These are phyloP conservation scores for Platysternon megacephalum DNA, from an alignment of 2,113 vertebrate species.

Conservation along the genomic window DNA sequence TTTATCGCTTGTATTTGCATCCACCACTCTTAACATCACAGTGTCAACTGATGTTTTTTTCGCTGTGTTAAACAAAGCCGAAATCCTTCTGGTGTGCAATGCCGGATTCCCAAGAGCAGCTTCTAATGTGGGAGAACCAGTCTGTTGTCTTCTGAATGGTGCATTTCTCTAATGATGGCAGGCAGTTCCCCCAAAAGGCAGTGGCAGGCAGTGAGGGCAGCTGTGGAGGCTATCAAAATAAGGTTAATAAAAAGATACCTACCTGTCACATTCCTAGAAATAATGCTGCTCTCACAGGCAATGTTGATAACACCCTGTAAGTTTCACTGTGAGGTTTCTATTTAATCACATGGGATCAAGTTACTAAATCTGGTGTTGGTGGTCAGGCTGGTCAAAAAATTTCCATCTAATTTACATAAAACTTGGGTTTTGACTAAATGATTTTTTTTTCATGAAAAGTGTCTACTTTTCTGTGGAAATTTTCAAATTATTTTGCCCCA, in stretches of 20 bases:
- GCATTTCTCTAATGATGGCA: constrained; percentile 4
- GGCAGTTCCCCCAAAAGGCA: background rate
- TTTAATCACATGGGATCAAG: background rate
- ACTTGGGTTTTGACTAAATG: background rate
- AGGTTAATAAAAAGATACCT: fast-evolving
- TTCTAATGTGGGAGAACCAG: background rate
- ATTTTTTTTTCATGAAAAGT: background rate
- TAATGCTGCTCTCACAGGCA: background rate
- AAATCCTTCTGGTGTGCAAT: constrained; percentile 59
- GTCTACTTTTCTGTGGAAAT: background rate
- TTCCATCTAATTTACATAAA: background rate
- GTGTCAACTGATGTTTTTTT: constrained; percentile 76
- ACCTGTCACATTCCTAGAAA: background rate
- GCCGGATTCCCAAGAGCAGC: constrained; percentile 48
- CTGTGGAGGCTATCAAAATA: background rate
- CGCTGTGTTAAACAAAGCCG: constrained; percentile 81
- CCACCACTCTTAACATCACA: constrained; percentile 74
- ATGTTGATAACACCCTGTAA: background rate
- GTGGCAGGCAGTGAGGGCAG: background rate
- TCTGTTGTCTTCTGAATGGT: constrained; percentile 31
- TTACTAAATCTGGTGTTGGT: background rate
- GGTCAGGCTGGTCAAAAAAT: background rate
- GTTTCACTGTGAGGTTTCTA: background rate
- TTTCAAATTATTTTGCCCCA: background rate
- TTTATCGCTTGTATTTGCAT: constrained; percentile 77